Base-by-base conservation (phyloP, 2,888 invertebrate genomes). In the Nowickia ferox region DNA sequence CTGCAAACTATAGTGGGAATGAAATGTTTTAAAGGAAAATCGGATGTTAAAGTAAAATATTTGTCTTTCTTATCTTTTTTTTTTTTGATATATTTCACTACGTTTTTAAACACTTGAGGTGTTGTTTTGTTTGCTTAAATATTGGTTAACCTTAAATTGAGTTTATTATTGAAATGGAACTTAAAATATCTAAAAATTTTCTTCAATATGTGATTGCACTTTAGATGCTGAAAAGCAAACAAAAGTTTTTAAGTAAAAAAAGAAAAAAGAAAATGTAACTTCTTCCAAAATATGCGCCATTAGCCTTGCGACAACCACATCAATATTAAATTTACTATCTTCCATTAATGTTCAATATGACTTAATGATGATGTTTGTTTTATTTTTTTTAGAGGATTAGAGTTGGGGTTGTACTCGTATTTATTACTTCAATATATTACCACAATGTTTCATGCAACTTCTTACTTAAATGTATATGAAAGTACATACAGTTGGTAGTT, bases 111-210 rank as follows among this genome's bases (percentile, higher is more conserved):
- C 83, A 86, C 86, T 83, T 86, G 59, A 83, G 79, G 83, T 86
- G 83, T 80, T 72, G 68, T 63, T 55, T 72, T 77, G 68, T 84
- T 86, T 86, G 86, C 75, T 87, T 86, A 84, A 87, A 82, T 86
- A 83, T 87, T 84, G 88, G 87, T 88, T 88, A 88, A 88, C 88
- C 88, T 51, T 76, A 88, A 88, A 88, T 87, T 84, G 84, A 80
- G 86, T 86, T 83, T 79, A 72, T 76, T 86, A 79, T 11, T 38
- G 57, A 65, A 69, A 75, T 46, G 59, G 57, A 53, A 72, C 17
- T 57, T 22, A 63, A 55, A 63, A 55, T 65, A 15, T 22, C 9
- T 42, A 22, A 38, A 53, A 17, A n/a, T 40, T n/a, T 53, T 19
- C 9, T 53, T 55, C 30, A 30, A 30, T 30, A 30, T 30, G 6